These are phyloP conservation scores for Leucophora obtusa DNA, from an alignment of 2,888 invertebrate species.

Conservation along the genomic window DNA sequence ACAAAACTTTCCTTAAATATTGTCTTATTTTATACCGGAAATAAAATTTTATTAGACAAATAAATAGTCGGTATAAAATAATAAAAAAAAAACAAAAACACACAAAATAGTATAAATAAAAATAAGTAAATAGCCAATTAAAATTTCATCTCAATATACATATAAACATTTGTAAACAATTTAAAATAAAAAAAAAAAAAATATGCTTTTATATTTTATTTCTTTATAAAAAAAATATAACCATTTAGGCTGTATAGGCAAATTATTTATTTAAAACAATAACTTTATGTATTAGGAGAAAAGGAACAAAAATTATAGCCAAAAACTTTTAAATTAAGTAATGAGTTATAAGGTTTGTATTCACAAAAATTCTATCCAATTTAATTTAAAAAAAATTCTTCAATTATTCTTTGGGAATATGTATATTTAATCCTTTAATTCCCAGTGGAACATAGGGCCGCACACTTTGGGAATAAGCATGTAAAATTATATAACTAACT, in stretches of 20 bases:
- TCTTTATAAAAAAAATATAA: background rate
- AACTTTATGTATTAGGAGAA: background rate
- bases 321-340: too few relatives aligned
- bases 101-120: background rate
- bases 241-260: background rate
- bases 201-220: too few relatives aligned
- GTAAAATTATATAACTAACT: too few relatives aligned
- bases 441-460: too few relatives aligned
- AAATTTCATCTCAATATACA: background rate
- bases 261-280: background rate
- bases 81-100: background rate
- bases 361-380: too few relatives aligned
- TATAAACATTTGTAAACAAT: background rate
- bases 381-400: too few relatives aligned
- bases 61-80: constrained; percentile 7
- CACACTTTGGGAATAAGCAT: too few relatives aligned
- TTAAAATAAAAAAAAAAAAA: too few relatives aligned
- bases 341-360: too few relatives aligned
- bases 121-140: background rate
- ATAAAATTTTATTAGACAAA: constrained; percentile 15
- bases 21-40: constrained; percentile 18
- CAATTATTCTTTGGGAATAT: too few relatives aligned
- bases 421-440: too few relatives aligned
- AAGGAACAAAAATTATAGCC: background rate
- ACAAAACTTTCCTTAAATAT: background rate